Conservation (phyloP, 1,140 invertebrate genomes). For the Drosophila lacteicornis region DNA sequence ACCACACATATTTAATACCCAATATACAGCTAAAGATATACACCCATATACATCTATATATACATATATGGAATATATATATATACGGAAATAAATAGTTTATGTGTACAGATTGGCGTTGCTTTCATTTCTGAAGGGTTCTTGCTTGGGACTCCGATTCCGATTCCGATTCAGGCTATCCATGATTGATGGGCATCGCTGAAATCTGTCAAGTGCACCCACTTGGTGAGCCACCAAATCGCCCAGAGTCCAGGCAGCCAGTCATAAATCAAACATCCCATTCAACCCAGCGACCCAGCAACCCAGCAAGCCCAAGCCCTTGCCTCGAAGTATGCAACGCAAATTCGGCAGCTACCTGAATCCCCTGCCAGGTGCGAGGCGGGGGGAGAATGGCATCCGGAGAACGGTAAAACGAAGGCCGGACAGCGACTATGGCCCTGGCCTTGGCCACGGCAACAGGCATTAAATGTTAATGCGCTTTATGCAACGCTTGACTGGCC, state of each 20-base stretch:
- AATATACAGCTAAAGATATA: constrained; percentile 50
- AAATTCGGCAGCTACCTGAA: constrained; percentile 35
- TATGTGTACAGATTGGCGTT: constrained; percentile 39
- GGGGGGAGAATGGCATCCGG: too few relatives aligned
- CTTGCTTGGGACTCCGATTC: constrained; percentile 2
- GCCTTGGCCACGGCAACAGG: constrained; percentile 21
- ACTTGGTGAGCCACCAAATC: background rate
- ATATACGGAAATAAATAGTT: constrained; percentile 78
- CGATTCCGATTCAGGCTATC: constrained; percentile 1
- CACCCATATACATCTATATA: constrained; percentile 46
- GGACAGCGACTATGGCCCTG: background rate
- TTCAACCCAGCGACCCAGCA: background rate
- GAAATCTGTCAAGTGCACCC: constrained; percentile 23
- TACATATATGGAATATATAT: constrained; percentile 58
- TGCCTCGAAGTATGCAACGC: constrained; percentile 52
- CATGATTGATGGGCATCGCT: constrained; percentile 27
- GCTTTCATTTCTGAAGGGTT: constrained; percentile 13
- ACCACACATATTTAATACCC: constrained; percentile 48
- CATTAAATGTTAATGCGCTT: constrained; percentile 73
- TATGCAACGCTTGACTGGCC: constrained; percentile 59
- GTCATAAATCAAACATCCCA: constrained; percentile 58
- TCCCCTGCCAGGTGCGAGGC: background rate
- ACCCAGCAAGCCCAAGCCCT: too few relatives aligned
- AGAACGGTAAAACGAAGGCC: background rate
- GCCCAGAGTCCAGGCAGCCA: background rate